These are phyloP conservation scores for Taeniopygia guttata DNA, from an alignment of 2,797 vertebrate genomes.

Conservation along the genomic window DNA sequence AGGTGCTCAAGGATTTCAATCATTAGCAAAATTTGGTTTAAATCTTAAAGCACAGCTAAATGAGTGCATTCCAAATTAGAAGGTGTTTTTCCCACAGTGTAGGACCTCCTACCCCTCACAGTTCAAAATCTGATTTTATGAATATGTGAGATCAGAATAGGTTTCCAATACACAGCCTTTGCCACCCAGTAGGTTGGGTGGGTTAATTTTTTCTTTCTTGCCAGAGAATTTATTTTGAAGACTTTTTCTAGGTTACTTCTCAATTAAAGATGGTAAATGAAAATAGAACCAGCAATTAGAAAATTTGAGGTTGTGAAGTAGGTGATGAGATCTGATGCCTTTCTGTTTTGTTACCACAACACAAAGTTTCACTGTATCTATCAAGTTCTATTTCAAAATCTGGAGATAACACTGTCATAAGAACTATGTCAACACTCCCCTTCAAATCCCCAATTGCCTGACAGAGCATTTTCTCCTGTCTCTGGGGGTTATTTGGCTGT, in stretches of 20 bases:
- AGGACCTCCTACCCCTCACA: not conserved
- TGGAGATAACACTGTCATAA: not conserved
- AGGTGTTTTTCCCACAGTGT: not conserved
- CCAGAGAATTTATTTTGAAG: not conserved
- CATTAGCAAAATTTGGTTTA: not conserved
- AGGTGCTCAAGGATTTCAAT: not conserved
- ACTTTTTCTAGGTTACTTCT: not conserved
- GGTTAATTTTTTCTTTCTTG: not conserved
- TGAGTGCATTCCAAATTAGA: not conserved
- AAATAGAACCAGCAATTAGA: not conserved
- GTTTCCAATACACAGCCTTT: not conserved
- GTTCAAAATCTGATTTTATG: not conserved
- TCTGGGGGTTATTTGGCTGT: not conserved
- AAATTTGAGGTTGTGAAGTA: not conserved
- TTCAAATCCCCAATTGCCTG: slow-evolving; percentile 2
- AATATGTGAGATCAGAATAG: not conserved
- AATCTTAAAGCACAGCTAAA: not conserved
- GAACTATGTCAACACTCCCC: not conserved
- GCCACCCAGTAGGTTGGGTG: too few relatives aligned
- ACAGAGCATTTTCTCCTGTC: not conserved
- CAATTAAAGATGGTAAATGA: not conserved
- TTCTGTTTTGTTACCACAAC: not conserved
- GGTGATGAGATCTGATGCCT: not conserved
- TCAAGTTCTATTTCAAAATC: not conserved
- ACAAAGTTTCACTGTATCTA: not conserved